Conservation (phyloP, 2,888 invertebrate species). For the Hydriomena furcata region DNA sequence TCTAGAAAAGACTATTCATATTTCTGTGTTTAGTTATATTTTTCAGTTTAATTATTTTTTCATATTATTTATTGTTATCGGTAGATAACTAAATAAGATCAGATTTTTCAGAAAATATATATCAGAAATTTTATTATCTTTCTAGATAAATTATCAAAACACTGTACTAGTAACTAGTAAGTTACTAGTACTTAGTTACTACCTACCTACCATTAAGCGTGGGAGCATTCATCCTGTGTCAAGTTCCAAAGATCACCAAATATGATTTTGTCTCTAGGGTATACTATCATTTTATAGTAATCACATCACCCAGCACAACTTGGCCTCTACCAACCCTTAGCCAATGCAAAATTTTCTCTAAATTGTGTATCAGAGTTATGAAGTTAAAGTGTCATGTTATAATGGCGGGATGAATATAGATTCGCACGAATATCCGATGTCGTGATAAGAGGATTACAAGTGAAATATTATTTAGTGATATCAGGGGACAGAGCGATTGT, state of each 20-base stretch:
- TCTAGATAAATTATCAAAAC: too few relatives aligned
- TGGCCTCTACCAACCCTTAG: constrained; percentile 37
- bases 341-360: not conserved
- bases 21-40: too few relatives aligned
- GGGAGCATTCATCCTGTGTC: constrained; percentile 63
- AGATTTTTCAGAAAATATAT: too few relatives aligned
- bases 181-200: too few relatives aligned
- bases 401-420: constrained; percentile 34
- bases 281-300: constrained; percentile 48
- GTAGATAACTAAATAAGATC: too few relatives aligned
- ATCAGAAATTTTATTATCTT: too few relatives aligned
- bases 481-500: constrained; percentile 45
- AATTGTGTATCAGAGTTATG: not conserved
- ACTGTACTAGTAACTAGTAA: too few relatives aligned
- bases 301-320: constrained; percentile 35
- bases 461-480: constrained; percentile 52
- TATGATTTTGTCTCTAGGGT: constrained; percentile 62
- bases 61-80: too few relatives aligned
- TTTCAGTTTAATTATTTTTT: too few relatives aligned
- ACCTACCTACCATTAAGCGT: constrained; percentile 42
- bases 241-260: constrained; percentile 56
- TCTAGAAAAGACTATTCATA: too few relatives aligned
- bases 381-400: constrained; percentile 31
- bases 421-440: constrained; percentile 72
- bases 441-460: constrained; percentile 51